Base-by-base conservation (phyloP, 1,140 invertebrate species). In the Dreissena polymorpha region DNA sequence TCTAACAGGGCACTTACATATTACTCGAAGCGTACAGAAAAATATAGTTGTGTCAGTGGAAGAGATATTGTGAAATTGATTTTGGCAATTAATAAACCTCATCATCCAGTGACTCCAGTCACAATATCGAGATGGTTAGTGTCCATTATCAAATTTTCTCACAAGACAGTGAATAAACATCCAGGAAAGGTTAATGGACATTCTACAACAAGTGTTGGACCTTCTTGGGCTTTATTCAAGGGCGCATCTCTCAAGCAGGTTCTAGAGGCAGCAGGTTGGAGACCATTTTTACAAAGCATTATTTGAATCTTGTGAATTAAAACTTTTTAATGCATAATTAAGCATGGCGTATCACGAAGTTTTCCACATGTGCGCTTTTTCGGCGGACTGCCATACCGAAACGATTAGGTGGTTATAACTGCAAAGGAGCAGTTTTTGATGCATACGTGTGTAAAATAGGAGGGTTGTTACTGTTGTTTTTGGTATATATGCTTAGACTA, bases 11-110 rank as follows among this genome's bases (percentile, higher is more conserved):
- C 75, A 21, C 16, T 76, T 10, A 50, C 77, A 25, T 50, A 57
- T 23, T 81, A 85, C 71, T 77, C 18, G 73, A 85, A 71, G 18
- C 39, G 10, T 85, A 75, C 50, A 85, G 83, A 75, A 23, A 39
- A 39, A 68, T n/a, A 49, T 60, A n/a, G 14, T 5, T 3, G 50
- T 23, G 63, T 6, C 49, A 78, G 50, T 39, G 39, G 8, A 39
- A 39, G 39, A 39, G 75, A 76, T 63, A 60, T 25, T 13, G n/a
- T 64, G 14, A 84, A 78, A 67, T 39, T 79, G 51, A 68, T 85
- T 64, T 53, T 85, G 29, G 29, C 83, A 23, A n/a, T 57, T n/a
- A 85, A 80, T 8, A 80, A 53, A 74, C 83, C 83, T 49, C 75
- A 79, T 74, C 29, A 50, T 49, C 67, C 69, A 39, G 79, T 75